Base-by-base conservation (phyloP, 2,113 vertebrate genomes). In the Marmota flaviventris region DNA sequence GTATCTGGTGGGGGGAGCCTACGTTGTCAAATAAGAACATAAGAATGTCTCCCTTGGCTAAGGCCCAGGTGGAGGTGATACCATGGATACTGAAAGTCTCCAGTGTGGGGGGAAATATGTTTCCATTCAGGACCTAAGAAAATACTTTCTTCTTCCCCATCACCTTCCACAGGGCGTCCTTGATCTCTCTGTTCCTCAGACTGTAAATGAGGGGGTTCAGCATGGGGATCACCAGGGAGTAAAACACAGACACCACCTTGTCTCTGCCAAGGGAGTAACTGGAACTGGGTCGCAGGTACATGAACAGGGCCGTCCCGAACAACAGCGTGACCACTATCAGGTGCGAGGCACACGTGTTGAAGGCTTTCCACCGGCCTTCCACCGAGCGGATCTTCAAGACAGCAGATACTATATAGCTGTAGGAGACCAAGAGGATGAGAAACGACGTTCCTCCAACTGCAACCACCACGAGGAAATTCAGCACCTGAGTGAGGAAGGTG, bases 161-260 rank as follows among this genome's bases (percentile, higher is more conserved):
- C 2, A 91, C 56, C 70, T 94, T 97, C 91, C 93, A 56, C 79
- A 98, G 67, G 18, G 97, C 73, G 22, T 95, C 78, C 76, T 96
- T 98, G 91, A 98, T 95, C 16, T 98, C 98, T 77, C 93, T 95
- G 87, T 98, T 98, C 69, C 96, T 97, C 77, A 97, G 69, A 48
- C 97, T 98, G 84, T 98, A 98, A 84, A 98, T 98, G 48, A 98
- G 95, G 61, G 98, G 97, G 72, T 98, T 98, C 73, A 97, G 92
- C 96, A 97, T 89, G 83, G 97, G 98, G 16, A 96, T 97, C 32
- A 97, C 89, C 69, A 97, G 63, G 0, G 85, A 95, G 22, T 98
- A 98, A 84, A 98, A 97, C 27, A 98, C 96, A 48, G 98, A 98
- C 3, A 98, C 89, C 7, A 96, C 67, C 70, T 98, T 98, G 89